Evolutionary conservation across 2,888 invertebrate genomes (phyloP).

Genomic region (Acleris literana): DNA sequence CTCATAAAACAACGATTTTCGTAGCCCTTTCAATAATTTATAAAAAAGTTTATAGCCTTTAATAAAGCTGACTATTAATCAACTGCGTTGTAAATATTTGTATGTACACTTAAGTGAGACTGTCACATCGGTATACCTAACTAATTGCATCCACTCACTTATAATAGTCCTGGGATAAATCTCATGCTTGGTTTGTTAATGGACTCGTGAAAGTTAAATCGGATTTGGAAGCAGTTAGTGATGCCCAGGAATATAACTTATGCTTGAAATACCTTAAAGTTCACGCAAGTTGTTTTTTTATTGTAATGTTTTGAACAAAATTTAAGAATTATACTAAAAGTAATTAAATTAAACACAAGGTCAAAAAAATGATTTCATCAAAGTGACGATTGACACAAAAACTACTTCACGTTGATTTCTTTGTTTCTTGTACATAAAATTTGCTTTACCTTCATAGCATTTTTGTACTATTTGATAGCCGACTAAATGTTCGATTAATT

Average conservation of each 20-base stretch:
- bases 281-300: constrained; percentile 5
- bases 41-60: too few relatives aligned
- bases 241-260: constrained; percentile 22
- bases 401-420: too few relatives aligned
- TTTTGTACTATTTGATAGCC: too few relatives aligned
- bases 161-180: constrained; percentile 27
- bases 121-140: neutral
- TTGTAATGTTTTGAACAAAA: neutral
- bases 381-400: too few relatives aligned
- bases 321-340: too few relatives aligned
- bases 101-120: neutral
- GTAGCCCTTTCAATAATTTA: too few relatives aligned
- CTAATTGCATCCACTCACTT: constrained; percentile 5
- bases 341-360: too few relatives aligned
- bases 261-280: constrained; percentile 21
- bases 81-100: neutral
- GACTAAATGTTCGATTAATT: too few relatives aligned
- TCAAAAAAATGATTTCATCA: too few relatives aligned
- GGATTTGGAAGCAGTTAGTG: constrained; percentile 27
- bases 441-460: too few relatives aligned
- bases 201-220: constrained; percentile 34
- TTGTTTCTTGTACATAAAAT: too few relatives aligned
- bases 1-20: too few relatives aligned
- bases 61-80: neutral
- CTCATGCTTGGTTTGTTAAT: constrained; percentile 30